A percentile compares a stretch with the other conserved stretches of the same genome.
Conservation (phyloP, 2,797 vertebrate species). For the Morelia viridis region DNA sequence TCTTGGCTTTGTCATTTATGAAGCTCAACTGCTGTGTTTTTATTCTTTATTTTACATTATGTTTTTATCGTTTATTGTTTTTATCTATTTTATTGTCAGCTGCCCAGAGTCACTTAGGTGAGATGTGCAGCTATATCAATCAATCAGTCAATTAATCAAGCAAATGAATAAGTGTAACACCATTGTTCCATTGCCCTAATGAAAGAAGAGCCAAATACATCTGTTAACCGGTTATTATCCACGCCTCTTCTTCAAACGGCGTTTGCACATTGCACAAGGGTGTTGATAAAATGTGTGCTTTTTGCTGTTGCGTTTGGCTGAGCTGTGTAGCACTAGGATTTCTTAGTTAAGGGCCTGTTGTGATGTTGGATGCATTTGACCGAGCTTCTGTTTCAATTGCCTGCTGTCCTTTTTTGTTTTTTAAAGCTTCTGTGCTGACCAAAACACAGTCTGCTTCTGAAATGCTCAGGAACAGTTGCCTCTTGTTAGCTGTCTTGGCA, state of each 20-base stretch:
- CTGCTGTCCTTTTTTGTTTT: background rate
- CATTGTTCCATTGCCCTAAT: too few species aligned
- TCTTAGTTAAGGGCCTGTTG: background rate
- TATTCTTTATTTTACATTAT: background rate
- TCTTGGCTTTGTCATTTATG: background rate
- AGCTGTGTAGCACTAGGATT: background rate
- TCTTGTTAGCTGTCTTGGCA: constrained; percentile 35
- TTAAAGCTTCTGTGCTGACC: constrained; percentile 7
- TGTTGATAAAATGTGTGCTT: background rate
- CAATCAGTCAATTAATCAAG: background rate
- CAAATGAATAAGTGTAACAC: background rate
- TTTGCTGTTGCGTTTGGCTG: background rate
- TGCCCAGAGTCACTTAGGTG: background rate
- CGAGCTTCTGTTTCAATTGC: constrained; percentile 5
- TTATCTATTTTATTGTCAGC: background rate
- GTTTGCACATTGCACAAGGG: background rate
- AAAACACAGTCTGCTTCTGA: constrained; percentile 37
- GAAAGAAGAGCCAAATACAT: background rate
- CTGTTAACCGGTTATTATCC: rapidly evolving
- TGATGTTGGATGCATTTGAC: background rate
- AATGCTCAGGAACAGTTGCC: constrained; percentile 24
- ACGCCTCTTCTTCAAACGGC: background rate
- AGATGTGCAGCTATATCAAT: background rate
- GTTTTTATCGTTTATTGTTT: background rate
- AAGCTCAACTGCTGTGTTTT: background rate